Evolutionary conservation across 2,888 invertebrate species (phyloP).

Genomic region (Drosophila macrospina): DNA sequence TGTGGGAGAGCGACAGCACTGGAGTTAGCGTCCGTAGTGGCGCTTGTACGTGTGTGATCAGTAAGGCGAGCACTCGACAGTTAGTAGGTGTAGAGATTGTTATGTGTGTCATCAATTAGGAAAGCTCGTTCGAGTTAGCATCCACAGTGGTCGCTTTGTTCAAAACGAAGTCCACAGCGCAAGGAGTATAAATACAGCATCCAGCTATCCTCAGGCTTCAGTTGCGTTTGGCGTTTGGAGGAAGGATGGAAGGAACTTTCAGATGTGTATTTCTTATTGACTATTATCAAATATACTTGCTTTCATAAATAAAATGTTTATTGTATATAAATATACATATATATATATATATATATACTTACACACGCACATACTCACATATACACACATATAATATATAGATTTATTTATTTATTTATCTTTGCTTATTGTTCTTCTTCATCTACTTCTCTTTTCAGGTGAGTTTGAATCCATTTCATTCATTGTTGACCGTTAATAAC

Average conservation of each 20-base stretch:
- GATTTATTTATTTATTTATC: constrained; percentile 21
- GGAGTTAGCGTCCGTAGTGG: no score
- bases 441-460: constrained; percentile 40
- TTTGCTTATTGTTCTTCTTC: constrained; percentile 1
- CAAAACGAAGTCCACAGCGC: neutral
- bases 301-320: no score
- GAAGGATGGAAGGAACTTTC: no score
- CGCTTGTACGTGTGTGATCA: neutral
- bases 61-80: neutral
- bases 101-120: neutral
- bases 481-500: constrained; percentile 11
- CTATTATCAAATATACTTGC: no score
- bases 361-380: no score
- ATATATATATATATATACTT: no score
- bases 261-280: no score
- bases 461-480: constrained; percentile 36
- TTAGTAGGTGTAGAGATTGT: no score
- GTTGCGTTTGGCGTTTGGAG: no score
- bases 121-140: neutral
- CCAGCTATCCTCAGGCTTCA: no score
- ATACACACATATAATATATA: neutral
- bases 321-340: no score
- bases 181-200: neutral
- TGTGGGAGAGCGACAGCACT: no score
- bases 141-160: neutral